Evolutionary conservation across 2,113 vertebrate species (phyloP).

Genomic region (Setophaga coronata): DNA sequence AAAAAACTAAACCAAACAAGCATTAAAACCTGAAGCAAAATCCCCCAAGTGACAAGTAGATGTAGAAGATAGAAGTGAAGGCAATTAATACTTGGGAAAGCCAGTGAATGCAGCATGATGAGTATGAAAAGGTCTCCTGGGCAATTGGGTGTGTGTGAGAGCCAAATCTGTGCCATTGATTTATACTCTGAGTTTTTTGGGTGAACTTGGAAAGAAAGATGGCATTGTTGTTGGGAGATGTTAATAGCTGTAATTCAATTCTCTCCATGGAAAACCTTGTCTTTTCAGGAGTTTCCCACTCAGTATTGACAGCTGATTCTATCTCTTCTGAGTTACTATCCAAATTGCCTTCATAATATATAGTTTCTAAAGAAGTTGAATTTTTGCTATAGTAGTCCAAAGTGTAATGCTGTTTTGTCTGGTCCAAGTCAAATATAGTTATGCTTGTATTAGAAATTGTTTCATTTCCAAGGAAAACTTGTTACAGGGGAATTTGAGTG

Average conservation of each 20-base stretch:
- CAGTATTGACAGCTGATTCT: slow-evolving; percentile 39
- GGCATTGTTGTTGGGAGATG: background rate
- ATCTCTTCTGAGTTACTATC: slow-evolving; percentile 37
- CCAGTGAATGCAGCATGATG: background rate
- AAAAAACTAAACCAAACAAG: background rate
- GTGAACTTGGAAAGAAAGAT: background rate
- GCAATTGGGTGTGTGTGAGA: background rate
- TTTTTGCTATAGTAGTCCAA: slow-evolving; percentile 27
- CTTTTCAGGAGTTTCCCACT: slow-evolving; percentile 13
- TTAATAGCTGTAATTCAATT: background rate
- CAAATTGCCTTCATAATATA: background rate
- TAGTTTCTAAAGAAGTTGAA: background rate
- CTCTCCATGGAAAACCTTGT: slow-evolving; percentile 15
- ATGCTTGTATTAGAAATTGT: background rate
- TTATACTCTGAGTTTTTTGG: background rate
- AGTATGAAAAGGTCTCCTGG: background rate
- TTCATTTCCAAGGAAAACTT: slow-evolving; percentile 30
- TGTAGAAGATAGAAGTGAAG: background rate
- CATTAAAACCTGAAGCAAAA: background rate
- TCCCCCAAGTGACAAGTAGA: background rate
- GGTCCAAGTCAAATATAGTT: background rate
- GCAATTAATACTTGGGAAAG: background rate
- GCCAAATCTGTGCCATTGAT: background rate
- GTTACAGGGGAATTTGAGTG: slow-evolving; percentile 12
- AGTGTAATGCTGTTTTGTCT: background rate